These are phyloP conservation scores for Drosophila fungiperda DNA, from an alignment of 2,888 invertebrate genomes.

Conservation along the genomic window DNA sequence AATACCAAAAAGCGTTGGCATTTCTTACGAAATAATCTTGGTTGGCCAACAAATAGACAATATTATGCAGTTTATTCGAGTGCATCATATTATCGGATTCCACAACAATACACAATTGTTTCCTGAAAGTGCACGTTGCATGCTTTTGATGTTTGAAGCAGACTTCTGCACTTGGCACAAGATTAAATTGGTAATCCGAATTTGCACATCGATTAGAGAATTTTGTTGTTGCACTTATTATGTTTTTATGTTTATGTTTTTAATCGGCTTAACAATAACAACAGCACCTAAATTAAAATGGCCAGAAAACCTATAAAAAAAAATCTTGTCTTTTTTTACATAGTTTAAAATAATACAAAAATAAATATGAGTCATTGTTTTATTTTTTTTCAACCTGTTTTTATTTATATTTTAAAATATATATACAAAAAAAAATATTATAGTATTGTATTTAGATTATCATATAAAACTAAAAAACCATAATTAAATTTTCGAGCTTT, in stretches of 20 bases:
- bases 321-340: too few relatives aligned
- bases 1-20: not conserved
- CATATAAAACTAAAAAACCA: not conserved
- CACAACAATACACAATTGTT: constrained; percentile 1
- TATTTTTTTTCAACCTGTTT: too few relatives aligned
- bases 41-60: not conserved
- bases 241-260: too few relatives aligned
- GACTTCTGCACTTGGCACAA: not conserved
- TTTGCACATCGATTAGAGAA: not conserved
- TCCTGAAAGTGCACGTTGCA: not conserved
- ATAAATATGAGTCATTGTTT: too few relatives aligned
- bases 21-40: not conserved
- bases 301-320: too few relatives aligned
- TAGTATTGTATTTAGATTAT: not conserved
- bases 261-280: too few relatives aligned
- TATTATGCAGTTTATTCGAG: too few relatives aligned
- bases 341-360: too few relatives aligned
- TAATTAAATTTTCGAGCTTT: too few relatives aligned
- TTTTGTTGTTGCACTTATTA: not conserved
- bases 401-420: too few relatives aligned
- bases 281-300: too few relatives aligned
- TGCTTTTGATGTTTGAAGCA: not conserved
- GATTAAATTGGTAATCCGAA: not conserved
- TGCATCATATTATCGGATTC: not conserved
- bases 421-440: too few relatives aligned